Base-by-base conservation (phyloP, 2,113 vertebrate species). In the Apteryx owenii region DNA sequence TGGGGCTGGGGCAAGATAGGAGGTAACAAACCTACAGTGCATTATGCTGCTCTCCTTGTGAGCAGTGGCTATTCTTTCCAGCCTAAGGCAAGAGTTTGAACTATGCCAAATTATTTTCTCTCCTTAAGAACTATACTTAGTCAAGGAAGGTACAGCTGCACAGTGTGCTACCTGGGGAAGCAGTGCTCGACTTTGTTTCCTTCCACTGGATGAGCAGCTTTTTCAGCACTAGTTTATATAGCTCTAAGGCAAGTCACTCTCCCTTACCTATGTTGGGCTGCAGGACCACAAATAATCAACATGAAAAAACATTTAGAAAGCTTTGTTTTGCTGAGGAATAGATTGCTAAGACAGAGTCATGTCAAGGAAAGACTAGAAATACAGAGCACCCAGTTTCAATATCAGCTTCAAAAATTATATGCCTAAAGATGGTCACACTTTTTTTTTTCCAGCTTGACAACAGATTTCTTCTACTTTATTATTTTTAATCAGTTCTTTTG, bases 131-230 rank as follows among this genome's bases (percentile, higher is more conserved):
- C 3, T n/a, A 31, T 13, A 11, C 26, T 10, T 1, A 0, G 29
- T 53, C 25, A 8, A 9, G 64, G 51, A 7, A 21, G 70, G 64
- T 2, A 4, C 0, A 4, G 54, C 1, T 19, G n/a, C n/a, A 4
- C 46, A 21, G 42, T 13, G 6, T 2, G 1, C 7, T 25, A 53
- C 71, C 40, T 1, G 0, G 9, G 58, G 56, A 22, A 33, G 46
- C 66, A 5, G 17, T 2, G 44, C 20, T 4, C 38, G 0, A 11
- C 0, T 10, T 3, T 5, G 36, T 0, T 38, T 36, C 36, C 26
- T 58, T 51, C 42, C 16, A 5, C 31, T 2, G 36, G 48, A 4
- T 10, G 4, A 69, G 40, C 53, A 26, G 61, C 73, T 79, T 19
- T 14, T 15, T 38, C 8, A 18, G 66, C 36, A n/a, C 65, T 20